Percentiles rank a stretch among this genome's conserved stretches.
phyloP scores from a whole-genome alignment of 2,797 vertebrate genomes.

The Prunella strophiata region DNA sequence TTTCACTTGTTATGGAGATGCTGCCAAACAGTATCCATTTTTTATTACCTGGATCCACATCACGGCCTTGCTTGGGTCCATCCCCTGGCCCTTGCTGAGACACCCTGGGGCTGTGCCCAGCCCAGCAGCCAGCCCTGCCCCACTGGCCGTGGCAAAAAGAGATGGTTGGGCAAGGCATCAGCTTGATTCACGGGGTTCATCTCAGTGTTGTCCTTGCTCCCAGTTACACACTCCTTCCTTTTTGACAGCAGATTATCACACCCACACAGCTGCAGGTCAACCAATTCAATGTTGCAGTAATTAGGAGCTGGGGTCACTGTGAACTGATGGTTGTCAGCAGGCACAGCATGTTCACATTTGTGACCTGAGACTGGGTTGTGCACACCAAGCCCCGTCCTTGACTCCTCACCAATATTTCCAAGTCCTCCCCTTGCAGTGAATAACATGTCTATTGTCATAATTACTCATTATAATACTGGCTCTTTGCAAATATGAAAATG shows the following conservation, averaged over 20 bases:
- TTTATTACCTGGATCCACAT: background rate
- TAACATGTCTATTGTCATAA: background rate
- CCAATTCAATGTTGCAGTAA: background rate
- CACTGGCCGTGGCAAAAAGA: background rate
- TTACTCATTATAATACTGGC: background rate
- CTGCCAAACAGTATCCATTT: background rate
- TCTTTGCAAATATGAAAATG: background rate
- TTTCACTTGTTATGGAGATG: background rate
- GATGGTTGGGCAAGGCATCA: accelerated
- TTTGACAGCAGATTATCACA: background rate
- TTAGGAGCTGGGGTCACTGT: background rate
- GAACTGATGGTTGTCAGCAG: background rate
- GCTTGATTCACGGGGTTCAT: background rate
- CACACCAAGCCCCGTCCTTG: background rate
- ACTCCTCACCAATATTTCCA: background rate
- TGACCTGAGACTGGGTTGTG: background rate
- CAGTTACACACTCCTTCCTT: background rate
- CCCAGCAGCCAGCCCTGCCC: background rate
- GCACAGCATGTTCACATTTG: background rate
- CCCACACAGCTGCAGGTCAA: background rate
- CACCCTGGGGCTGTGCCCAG: background rate
- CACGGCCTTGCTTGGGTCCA: background rate
- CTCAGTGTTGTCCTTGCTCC: background rate
- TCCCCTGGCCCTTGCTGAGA: background rate
- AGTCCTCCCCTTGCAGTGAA: background rate